phyloP scores from a whole-genome alignment of 2,113 vertebrate species.

The Atlantisia rogersi region DNA sequence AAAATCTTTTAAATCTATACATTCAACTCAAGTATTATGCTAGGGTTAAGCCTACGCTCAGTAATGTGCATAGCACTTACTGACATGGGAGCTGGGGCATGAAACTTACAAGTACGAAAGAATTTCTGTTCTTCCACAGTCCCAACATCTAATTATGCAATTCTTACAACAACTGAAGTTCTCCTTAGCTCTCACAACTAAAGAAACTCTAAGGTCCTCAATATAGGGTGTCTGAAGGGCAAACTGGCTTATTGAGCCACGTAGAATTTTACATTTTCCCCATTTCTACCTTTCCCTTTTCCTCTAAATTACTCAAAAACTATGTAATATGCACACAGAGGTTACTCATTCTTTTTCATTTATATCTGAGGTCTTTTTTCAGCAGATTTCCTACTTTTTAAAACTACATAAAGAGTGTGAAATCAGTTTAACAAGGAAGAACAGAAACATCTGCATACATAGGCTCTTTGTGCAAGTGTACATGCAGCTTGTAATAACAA shows the following conservation, averaged over 20 bases:
- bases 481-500: neutral
- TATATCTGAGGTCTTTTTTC: neutral
- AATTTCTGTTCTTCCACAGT: neutral
- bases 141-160: neutral
- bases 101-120: neutral
- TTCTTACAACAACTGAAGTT: neutral
- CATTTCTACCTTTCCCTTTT: neutral
- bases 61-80: accelerated
- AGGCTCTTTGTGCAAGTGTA: neutral
- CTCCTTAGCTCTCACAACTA: neutral
- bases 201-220: neutral
- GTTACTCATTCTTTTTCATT: neutral
- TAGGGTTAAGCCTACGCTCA: neutral
- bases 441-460: neutral
- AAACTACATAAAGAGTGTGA: neutral
- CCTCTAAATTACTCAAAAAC: neutral
- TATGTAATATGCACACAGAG: neutral
- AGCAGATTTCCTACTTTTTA: neutral
- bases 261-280: neutral
- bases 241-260: neutral
- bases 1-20: neutral
- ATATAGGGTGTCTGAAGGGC: neutral
- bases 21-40: neutral
- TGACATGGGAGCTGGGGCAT: neutral
- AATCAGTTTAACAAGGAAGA: neutral